Percentiles rank a stretch among this genome's conserved stretches.
Conservation (phyloP, 2,797 vertebrate genomes). For the Lateolabrax maculatus region DNA sequence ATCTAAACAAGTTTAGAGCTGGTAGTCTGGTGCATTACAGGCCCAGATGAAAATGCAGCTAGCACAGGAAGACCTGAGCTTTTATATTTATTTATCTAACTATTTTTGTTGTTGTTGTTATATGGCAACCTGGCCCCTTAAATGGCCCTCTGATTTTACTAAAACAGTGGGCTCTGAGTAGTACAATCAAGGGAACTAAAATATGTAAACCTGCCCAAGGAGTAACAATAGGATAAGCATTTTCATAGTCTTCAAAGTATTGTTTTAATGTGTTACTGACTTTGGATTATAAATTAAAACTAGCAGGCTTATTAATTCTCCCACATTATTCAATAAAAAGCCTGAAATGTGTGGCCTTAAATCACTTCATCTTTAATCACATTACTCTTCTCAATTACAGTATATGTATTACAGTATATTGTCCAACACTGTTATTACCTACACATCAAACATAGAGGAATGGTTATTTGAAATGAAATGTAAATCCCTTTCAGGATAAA, state of each 20-base stretch:
- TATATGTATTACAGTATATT: neutral
- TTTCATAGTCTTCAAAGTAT: neutral
- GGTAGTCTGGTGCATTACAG: neutral
- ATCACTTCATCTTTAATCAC: neutral
- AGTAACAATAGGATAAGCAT: neutral
- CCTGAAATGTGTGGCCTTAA: neutral
- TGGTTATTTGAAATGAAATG: neutral
- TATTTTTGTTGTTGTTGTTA: neutral
- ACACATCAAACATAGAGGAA: neutral
- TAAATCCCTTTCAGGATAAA: neutral
- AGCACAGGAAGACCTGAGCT: neutral
- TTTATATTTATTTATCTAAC: too few relatives aligned
- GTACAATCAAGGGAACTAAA: neutral
- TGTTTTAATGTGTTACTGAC: neutral
- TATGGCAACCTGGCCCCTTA: neutral
- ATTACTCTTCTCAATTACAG: neutral
- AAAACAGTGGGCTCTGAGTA: neutral
- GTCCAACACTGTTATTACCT: neutral
- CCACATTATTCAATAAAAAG: neutral
- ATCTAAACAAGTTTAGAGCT: slow-evolving; percentile 6
- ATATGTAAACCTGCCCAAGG: neutral
- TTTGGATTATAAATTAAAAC: neutral
- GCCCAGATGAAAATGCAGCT: neutral
- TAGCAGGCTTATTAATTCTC: too few relatives aligned
- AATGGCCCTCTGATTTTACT: neutral